Evolutionary conservation across 2,888 invertebrate species (phyloP).

Genomic region (Nesidiocoris tenuis): DNA sequence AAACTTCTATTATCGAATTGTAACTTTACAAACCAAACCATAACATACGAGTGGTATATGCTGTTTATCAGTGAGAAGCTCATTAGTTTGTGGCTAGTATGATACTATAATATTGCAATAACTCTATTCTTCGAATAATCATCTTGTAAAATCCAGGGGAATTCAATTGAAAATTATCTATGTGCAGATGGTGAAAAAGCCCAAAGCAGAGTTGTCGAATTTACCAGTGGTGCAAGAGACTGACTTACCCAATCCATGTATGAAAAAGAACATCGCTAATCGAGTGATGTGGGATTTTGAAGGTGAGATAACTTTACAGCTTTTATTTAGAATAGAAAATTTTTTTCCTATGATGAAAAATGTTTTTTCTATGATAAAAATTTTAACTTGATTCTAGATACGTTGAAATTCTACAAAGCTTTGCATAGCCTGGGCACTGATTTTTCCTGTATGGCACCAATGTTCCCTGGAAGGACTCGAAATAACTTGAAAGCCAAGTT

Average conservation of each 20-base stretch:
- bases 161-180: not conserved
- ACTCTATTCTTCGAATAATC: too few relatives aligned
- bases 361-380: too few relatives aligned
- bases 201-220: conserved; percentile 7
- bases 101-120: too few relatives aligned
- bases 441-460: conserved; percentile 81
- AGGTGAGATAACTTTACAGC: too few relatives aligned
- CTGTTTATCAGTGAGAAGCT: too few relatives aligned
- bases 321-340: too few relatives aligned
- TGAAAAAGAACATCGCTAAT: not conserved
- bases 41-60: too few relatives aligned
- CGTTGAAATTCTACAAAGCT: conserved; percentile 87
- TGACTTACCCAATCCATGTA: not conserved
- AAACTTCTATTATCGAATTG: too few relatives aligned
- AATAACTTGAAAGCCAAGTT: conserved; percentile 88
- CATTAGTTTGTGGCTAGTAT: too few relatives aligned
- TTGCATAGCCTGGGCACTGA: conserved; percentile 88
- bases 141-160: too few relatives aligned
- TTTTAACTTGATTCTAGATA: conserved; percentile 61
- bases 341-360: too few relatives aligned
- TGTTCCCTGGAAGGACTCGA: conserved; percentile 77
- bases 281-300: conserved; percentile 16
- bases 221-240: conserved; percentile 5
- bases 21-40: too few relatives aligned
- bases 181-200: conserved; percentile 1